phyloP scores from a whole-genome alignment of 2,797 vertebrate species.

The Florisuga fusca region DNA sequence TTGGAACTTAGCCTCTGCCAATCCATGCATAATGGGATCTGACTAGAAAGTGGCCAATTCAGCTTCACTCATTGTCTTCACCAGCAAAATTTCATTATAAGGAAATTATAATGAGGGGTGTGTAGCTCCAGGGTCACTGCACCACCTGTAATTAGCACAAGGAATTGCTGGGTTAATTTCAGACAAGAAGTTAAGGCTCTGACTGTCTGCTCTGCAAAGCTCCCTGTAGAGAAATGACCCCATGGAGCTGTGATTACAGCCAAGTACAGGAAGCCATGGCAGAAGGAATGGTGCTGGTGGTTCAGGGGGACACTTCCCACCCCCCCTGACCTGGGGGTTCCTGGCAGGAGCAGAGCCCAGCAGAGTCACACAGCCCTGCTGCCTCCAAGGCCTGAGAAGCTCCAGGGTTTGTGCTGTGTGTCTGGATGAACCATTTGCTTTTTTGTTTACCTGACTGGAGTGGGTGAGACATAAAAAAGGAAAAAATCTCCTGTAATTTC shows the following conservation, averaged over 20 bases:
- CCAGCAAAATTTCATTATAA: not conserved
- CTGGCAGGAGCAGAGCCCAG: not conserved
- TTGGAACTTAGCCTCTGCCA: not conserved
- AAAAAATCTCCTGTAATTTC: not conserved
- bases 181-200: not conserved
- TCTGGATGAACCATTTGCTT: not conserved
- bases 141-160: not conserved
- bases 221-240: not conserved
- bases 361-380: not conserved
- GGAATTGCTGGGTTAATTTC: conserved; percentile 10
- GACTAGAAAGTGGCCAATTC: not conserved
- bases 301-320: not conserved
- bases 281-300: not conserved
- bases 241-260: not conserved
- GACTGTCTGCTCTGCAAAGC: not conserved
- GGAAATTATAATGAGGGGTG: too few relatives aligned
- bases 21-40: not conserved
- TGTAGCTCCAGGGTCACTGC: not conserved
- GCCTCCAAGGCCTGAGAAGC: not conserved
- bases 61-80: not conserved
- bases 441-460: not conserved
- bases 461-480: not conserved
- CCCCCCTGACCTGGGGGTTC: not conserved
- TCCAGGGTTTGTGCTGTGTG: not conserved
- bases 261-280: not conserved